Base-by-base conservation (phyloP, 1,140 invertebrate genomes). In the Drosophila jambulina region DNA sequence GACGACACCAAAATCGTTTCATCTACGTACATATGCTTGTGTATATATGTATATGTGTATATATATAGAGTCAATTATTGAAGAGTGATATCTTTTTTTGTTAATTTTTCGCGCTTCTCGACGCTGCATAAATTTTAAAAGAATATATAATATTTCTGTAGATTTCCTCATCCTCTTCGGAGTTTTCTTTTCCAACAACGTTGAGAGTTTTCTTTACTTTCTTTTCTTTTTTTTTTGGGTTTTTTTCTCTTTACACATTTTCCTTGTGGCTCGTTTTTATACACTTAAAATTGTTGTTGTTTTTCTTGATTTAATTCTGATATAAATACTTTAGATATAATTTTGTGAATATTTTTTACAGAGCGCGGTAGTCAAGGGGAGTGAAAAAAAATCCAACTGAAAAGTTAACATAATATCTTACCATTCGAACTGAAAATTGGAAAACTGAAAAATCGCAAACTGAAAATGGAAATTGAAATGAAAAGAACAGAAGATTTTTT, bases 71-170 rank as follows among this genome's bases (percentile, higher is more conserved):
- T 60, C 77, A 83, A 81, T 86, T 90, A 90, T 88, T 88, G 86
- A 88, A 88, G 84, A 75, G 85, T 88, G 86, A 90, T 88, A 91
- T 86, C 62, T 70, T 87, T 87, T 82, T 86, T 77, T 64, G 64
- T 75, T 74, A 63, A 70, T 62, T 79, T 79, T 61, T 46, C 65
- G 42, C 62, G 32, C 56, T 64, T 45, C 65, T 58, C 34, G 40
- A 21, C 67, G 71, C 83, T 81, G 80, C 84, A 76, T 91, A 90
- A 90, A 90, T 85, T 82, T 91, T 90, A 91, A 91, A 90, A 90
- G 86, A 90, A 91, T 91, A 90, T 90, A 91, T 90, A 91, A 90
- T 90, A 86, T 91, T 82, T 85, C 64, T 69, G 71, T 69, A 61
- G 40, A 75, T 74, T 67, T 82, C 27, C 27, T 10, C 23, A 43